Evolutionary conservation across 2,888 invertebrate species (phyloP).

Genomic region (Cepaea hortensis): DNA sequence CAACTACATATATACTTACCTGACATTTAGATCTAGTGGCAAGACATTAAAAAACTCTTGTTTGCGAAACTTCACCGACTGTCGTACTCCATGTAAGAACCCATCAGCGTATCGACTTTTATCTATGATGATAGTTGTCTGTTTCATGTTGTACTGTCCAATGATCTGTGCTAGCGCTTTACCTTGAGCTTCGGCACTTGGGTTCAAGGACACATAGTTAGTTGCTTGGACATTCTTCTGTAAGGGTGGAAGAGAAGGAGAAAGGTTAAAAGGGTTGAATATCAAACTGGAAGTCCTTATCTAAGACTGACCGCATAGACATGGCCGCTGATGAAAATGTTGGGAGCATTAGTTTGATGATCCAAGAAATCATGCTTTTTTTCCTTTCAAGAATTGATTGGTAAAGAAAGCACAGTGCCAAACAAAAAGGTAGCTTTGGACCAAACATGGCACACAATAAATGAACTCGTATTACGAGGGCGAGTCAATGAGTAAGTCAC

Average conservation of each 20-base stretch:
- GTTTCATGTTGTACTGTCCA: slow-evolving; percentile 56
- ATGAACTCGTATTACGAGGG: too few species aligned
- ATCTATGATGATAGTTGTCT: slow-evolving; percentile 58
- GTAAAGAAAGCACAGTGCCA: too few species aligned
- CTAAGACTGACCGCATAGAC: too few species aligned
- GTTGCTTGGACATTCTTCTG: slow-evolving; percentile 47
- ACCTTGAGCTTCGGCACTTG: slow-evolving; percentile 53
- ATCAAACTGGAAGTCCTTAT: too few species aligned
- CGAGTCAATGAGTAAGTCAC: too few species aligned
- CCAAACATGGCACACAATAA: too few species aligned
- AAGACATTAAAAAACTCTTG: slow-evolving; percentile 44
- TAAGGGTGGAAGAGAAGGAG: background rate
- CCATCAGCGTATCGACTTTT: slow-evolving; percentile 58
- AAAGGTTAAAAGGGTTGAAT: too few species aligned
- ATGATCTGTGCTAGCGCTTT: slow-evolving; percentile 57
- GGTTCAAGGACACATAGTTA: slow-evolving; percentile 50
- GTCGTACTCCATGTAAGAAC: slow-evolving; percentile 58
- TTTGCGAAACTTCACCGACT: slow-evolving; percentile 32
- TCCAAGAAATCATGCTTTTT: too few species aligned
- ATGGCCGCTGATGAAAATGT: too few species aligned
- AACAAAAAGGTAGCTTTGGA: too few species aligned
- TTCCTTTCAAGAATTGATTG: too few species aligned
- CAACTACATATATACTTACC: slow-evolving; percentile 11
- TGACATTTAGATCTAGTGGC: background rate
- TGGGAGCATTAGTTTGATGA: too few species aligned